phyloP scores from a whole-genome alignment of 2,888 invertebrate species.

The Sphaerophoria taeniata region DNA sequence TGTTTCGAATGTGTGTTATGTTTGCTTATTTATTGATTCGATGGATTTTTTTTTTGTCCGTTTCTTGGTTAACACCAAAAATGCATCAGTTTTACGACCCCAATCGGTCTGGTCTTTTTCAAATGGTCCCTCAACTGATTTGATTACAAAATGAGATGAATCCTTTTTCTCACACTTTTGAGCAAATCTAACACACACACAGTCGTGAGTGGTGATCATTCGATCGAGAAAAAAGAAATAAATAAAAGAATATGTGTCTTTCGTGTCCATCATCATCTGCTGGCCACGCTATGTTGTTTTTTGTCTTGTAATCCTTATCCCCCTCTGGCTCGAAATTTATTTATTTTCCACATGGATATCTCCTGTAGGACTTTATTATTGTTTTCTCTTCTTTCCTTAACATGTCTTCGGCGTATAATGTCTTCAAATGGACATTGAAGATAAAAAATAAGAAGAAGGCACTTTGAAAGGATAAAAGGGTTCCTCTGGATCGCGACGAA shows the following conservation, averaged over 20 bases:
- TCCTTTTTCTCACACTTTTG: slow-evolving; percentile 69
- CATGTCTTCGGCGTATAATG: slow-evolving; percentile 28
- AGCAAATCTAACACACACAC: slow-evolving; percentile 47
- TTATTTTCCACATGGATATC: slow-evolving; percentile 64
- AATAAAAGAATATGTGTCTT: slow-evolving; percentile 20
- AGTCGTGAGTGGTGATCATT: background rate
- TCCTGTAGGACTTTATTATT: slow-evolving; percentile 42
- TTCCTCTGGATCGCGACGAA: slow-evolving; percentile 20
- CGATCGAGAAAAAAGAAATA: slow-evolving; percentile 12
- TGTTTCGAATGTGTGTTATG: slow-evolving; percentile 10
- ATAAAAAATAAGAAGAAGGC: slow-evolving; percentile 48
- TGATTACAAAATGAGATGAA: slow-evolving; percentile 25
- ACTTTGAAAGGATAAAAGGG: slow-evolving; percentile 71
- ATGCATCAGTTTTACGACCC: slow-evolving; percentile 74
- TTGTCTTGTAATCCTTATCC: slow-evolving; percentile 70
- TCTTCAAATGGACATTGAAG: slow-evolving; percentile 70
- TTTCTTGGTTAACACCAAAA: slow-evolving; percentile 70
- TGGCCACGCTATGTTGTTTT: slow-evolving; percentile 39
- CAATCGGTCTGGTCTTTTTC: slow-evolving; percentile 54
- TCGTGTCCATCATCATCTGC: slow-evolving; percentile 54
- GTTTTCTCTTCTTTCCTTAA: slow-evolving; percentile 25
- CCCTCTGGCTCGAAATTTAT: slow-evolving; percentile 68
- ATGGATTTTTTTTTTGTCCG: background rate
- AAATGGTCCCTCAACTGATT: slow-evolving; percentile 55
- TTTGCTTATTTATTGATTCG: slow-evolving; percentile 69